Evolutionary conservation across 2,888 invertebrate species (phyloP), one percentile per base, ranked within the genome.

Genomic region (Limnephilus rhombicus): DNA sequence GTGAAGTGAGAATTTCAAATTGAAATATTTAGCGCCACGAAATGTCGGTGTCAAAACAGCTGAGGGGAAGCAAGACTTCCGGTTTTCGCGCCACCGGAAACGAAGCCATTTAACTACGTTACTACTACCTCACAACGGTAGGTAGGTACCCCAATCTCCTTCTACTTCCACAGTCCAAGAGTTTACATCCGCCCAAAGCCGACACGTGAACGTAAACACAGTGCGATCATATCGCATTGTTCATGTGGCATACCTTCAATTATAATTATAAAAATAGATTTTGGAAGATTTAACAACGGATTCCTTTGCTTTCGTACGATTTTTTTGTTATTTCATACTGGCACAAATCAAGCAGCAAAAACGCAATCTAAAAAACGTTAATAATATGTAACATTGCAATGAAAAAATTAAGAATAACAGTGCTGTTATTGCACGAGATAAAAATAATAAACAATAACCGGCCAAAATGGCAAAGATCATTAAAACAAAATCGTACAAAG

Each of bases 101-200:
- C 93, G 90, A 93, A 93, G 91, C 92, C 91, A 93, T 93, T 93
- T 93, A 92, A 88, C 92, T 91, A 31, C 53, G 85, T 81, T 45
- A 92, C 83, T 83, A 34, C 83, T 83, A 37, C 31, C 41, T 41
- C 41, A 85, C 41, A n/a, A 24, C 2, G 82, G 31, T 34, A 9
- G 7, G 18, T 31, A 37, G 34, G 82, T 83, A 34, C 34, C 15
- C 31, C 68, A 68, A 68, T 24, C 68, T n/a, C 68, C 53, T 3
- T 18, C 18, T 5, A 68, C 53, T 24, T 18, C 15, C 18, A 18
- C 18, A 68, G 82, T 82, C 82, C 82, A 29, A 82, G 34, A 34
- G 34, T 83, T 34, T 31, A 68, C n/a, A 68, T 68, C 68, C 68
- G 68, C 24, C 68, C 68, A 68, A 68, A 68, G n/a, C 68, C 68